Evolutionary conservation across 1,140 invertebrate genomes (phyloP).

Genomic region (Cryptotermes secundus): DNA sequence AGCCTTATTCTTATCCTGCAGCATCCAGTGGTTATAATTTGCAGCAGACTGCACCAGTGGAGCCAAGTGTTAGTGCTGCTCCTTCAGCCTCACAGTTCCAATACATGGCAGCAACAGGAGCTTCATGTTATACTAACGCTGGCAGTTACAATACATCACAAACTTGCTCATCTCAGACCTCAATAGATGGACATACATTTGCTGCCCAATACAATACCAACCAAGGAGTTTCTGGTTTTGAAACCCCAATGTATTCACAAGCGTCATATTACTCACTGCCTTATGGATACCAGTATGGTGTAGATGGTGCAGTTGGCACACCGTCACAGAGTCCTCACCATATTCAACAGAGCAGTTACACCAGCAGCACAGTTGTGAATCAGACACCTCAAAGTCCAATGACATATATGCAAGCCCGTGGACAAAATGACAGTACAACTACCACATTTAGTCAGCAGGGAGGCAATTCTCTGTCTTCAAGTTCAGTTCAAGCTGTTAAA

Average conservation of each 20-base stretch:
- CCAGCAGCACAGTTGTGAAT: conserved; percentile 19
- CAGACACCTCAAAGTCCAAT: conserved; percentile 23
- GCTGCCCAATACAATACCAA: conserved; percentile 30
- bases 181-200: conserved; percentile 35
- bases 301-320: conserved; percentile 25
- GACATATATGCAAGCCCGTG: conserved; percentile 40
- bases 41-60: neutral
- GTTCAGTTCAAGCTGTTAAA: neutral
- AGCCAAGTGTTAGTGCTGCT: neutral
- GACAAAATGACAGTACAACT: conserved; percentile 21
- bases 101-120: conserved; percentile 37
- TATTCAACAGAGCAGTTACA: conserved; percentile 22
- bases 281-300: conserved; percentile 37
- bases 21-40: neutral
- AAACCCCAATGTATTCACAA: conserved; percentile 27
- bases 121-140: conserved; percentile 40
- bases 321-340: conserved; percentile 21
- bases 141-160: conserved; percentile 35
- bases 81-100: conserved; percentile 30
- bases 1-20: conserved; percentile 28
- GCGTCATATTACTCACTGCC: conserved; percentile 39
- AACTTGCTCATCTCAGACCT: conserved; percentile 37
- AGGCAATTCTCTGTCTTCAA: neutral
- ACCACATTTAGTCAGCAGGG: conserved; percentile 33
- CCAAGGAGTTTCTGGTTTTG: neutral